A percentile compares a stretch with the other conserved stretches of the same genome.
phyloP scores from a whole-genome alignment of 1,140 invertebrate genomes.

The Aleiodes sp. region DNA sequence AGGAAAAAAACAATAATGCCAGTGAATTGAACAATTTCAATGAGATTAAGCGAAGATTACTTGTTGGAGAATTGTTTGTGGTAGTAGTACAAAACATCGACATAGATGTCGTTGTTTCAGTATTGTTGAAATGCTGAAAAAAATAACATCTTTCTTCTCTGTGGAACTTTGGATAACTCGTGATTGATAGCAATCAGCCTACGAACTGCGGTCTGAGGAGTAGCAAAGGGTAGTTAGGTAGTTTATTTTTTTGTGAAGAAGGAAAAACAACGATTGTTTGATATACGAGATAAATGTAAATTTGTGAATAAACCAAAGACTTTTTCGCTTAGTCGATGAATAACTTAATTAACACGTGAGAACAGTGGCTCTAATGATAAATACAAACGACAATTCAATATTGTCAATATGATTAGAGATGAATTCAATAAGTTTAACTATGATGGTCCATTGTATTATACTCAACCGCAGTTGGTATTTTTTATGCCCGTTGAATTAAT shows the following conservation, averaged over 20 bases:
- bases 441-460: background rate
- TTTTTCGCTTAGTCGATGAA: background rate
- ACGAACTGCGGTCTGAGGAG: background rate
- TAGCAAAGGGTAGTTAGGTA: conserved; percentile 1
- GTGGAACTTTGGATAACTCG: background rate
- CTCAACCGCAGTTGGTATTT: background rate
- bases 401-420: background rate
- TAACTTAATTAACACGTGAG: background rate
- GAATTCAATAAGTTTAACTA: background rate
- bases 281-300: background rate
- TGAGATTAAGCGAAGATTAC: too few relatives aligned
- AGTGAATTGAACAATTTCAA: too few relatives aligned
- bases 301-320: background rate
- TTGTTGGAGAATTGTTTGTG: too few relatives aligned
- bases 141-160: background rate
- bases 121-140: too few relatives aligned
- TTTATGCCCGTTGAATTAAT: background rate
- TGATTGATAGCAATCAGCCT: background rate
- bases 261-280: background rate
- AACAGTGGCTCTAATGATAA: background rate
- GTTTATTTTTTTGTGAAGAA: too few relatives aligned
- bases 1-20: too few relatives aligned
- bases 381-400: background rate
- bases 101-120: too few relatives aligned
- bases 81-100: too few relatives aligned